These are phyloP conservation scores for Lomographa bimaculata DNA, from an alignment of 2,888 invertebrate genomes.

Conservation along the genomic window DNA sequence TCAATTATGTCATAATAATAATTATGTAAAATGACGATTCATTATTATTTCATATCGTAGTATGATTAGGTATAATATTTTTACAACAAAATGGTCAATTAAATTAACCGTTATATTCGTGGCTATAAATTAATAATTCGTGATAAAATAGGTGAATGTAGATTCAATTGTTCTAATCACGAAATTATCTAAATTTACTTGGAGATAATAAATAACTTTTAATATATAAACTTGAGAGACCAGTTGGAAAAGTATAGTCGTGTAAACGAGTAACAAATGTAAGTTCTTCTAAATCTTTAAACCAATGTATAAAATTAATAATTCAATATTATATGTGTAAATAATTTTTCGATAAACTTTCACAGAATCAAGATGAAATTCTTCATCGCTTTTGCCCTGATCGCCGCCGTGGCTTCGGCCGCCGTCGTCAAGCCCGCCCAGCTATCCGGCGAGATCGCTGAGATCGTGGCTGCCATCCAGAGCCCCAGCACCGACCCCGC, in stretches of 20 bases:
- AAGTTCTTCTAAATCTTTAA: constrained; percentile 9
- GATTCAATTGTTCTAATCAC: background rate
- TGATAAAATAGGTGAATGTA: too few species aligned
- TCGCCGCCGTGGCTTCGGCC: constrained; percentile 59
- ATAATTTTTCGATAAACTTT: too few species aligned
- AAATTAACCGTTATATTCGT: too few species aligned
- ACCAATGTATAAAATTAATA: too few species aligned
- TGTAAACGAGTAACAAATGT: constrained; percentile 21
- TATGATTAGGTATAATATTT: too few species aligned
- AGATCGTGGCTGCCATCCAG: constrained; percentile 39
- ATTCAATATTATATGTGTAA: too few species aligned
- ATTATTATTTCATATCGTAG: too few species aligned
- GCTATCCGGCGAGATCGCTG: constrained; percentile 28
- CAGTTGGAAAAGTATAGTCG: constrained; percentile 35
- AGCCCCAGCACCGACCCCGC: constrained; percentile 38
- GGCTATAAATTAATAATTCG: too few species aligned
- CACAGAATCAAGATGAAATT: constrained; percentile 58
- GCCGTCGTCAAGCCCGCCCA: constrained; percentile 38
- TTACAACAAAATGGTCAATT: too few species aligned
- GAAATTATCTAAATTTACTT: background rate
- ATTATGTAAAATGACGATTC: too few species aligned
- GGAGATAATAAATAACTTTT: constrained; percentile 34
- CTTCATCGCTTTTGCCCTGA: constrained; percentile 56
- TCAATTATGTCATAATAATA: too few species aligned
- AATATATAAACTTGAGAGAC: constrained; percentile 39